Conservation (phyloP, 2,888 invertebrate genomes). For the Pantelozetes paolii region DNA sequence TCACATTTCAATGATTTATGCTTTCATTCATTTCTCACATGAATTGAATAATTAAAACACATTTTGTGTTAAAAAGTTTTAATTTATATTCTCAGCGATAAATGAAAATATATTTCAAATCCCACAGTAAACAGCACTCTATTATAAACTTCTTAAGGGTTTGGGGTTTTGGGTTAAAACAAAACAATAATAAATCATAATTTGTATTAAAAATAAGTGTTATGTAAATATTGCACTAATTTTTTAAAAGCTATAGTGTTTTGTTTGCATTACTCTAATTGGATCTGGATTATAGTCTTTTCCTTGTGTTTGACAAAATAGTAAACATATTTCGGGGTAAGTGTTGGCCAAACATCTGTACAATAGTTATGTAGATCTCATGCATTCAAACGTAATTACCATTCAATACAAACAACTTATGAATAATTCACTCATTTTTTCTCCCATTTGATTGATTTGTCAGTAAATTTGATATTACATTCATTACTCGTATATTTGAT, state of each 20-base stretch:
- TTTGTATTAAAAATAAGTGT: slow-evolving; percentile 3
- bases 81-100: no score
- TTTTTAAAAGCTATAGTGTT: not conserved
- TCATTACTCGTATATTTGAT: no score
- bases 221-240: not conserved
- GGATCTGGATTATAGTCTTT: slow-evolving; percentile 7
- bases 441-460: not conserved
- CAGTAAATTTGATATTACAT: not conserved
- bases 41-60: no score
- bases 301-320: not conserved
- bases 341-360: slow-evolving; percentile 18
- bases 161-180: no score
- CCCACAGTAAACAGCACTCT: no score
- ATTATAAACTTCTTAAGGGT: no score
- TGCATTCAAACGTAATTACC: not conserved
- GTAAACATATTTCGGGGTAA: not conserved
- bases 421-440: not conserved
- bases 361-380: not conserved
- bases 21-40: no score
- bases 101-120: no score
- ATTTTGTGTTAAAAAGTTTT: no score
- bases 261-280: not conserved
- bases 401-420: not conserved
- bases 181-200: no score
- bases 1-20: no score